Base-by-base conservation (phyloP, 92 coral and sea anemone genomes). In the Paramuricea clavata region DNA sequence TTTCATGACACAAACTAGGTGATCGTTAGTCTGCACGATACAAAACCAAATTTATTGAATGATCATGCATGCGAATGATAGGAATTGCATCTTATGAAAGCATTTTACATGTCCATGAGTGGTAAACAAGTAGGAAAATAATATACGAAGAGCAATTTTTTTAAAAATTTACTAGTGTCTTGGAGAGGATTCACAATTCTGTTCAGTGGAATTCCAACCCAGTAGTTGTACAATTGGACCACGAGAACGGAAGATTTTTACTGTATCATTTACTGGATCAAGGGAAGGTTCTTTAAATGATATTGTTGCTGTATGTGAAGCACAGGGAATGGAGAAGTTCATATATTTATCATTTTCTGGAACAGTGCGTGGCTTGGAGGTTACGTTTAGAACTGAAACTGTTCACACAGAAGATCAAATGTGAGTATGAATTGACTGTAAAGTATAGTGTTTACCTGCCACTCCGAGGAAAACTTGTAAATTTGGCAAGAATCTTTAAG, bases 341-440 rank as follows among this genome's bases (percentile, higher is more conserved):
- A 57, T 96, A 62, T 88, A 89, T 92, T 89, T 96, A 79, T 85
- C 93, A 26, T 91, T 96, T 44, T 67, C 88, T 26, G 93, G 94
- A 12, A 95, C 92, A 70, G 93, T 96, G 27, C 91, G 93, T 62
- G 99, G 99, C 17, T 87, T 96, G 25, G 84, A 92, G 75, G 98
- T 96, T n/a, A 91, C 93, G 4, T 93, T 91, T 60, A 57, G 84
- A 41, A 79, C 84, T 1, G 84, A 35, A 32, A 47, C 56, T 61
- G 56, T 15, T 43, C 54, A 57, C 27, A 11, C 28, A 27, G 35
- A 25, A n/a, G 54, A 59, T 79, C 50, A 79, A 61, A 26, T 22
- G 84, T 79, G 44, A 79, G 84, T 79, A 39, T 69, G 49, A 21
- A 60, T 60, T 60, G 8, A 60, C 21, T 81, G 78, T 60, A 88